Evolutionary conservation across 37 sponge, comb jelly and placozoan genomes (phyloP).

Genomic region (Crambe crambe): DNA sequence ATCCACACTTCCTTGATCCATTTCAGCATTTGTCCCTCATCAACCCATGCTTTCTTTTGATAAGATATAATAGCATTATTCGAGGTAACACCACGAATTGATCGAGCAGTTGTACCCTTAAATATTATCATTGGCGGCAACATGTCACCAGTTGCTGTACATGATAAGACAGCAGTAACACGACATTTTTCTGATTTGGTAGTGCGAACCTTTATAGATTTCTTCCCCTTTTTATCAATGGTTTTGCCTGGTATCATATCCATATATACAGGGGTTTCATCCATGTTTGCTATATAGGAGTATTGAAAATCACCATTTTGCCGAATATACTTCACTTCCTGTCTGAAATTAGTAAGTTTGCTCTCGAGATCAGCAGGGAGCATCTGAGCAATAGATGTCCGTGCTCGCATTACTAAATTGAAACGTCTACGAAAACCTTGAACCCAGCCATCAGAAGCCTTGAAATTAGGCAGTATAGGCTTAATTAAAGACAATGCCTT

Average conservation of each 20-base stretch:
- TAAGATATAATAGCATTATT: too few species aligned
- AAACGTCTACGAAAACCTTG: too few species aligned
- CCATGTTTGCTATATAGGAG: too few species aligned
- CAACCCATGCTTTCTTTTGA: too few species aligned
- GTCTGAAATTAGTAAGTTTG: neutral
- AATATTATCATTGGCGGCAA: neutral
- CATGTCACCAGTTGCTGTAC: neutral
- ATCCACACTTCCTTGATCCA: conserved; percentile 7
- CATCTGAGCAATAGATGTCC: neutral
- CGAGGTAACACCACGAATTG: neutral
- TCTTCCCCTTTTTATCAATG: neutral
- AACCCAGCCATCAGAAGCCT: too few species aligned
- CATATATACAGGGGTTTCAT: conserved; percentile 5
- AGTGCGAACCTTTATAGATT: neutral
- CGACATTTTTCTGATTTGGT: too few species aligned
- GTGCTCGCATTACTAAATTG: neutral
- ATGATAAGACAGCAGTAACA: too few species aligned
- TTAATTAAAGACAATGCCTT: neutral
- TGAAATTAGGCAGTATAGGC: too few species aligned
- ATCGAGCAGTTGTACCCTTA: neutral
- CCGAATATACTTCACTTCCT: neutral
- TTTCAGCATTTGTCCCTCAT: neutral
- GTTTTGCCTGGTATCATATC: neutral
- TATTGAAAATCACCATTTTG: neutral
- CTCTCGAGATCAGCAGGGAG: too few species aligned